Base-by-base conservation (phyloP, 2,888 invertebrate genomes). In the Laothoe populi region DNA sequence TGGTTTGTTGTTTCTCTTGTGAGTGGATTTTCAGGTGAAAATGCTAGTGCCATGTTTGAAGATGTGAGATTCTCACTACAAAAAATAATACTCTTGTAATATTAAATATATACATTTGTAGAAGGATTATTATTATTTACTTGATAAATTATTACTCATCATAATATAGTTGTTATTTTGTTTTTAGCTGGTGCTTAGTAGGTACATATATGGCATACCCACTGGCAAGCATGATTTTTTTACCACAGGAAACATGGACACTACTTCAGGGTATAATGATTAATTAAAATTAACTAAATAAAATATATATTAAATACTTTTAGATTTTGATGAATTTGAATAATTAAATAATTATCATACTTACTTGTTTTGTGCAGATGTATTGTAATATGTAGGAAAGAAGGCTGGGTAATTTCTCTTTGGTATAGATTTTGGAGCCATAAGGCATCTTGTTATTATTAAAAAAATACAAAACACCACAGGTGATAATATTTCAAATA, bases 401-500 rank as follows among this genome's bases (percentile, higher is more conserved):
- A 91, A 92, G 57, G 85, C 75, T 69, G 79, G 71, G 74, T 92
- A 92, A 2, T 72, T 66, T 48, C 76, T 66, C 60, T 81, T 84
- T 60, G 89, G 87, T 70, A 85, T 87, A 53, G 86, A 80, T 69
- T 94, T 94, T 3, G 95, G 95, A 66, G 94, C 93, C 11, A 96
- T 95, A 59, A 96, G 85, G 64, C 94, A 94, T 77, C 97, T 93
- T 73, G 97, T 94, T 21, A 96, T 72, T 60, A 97, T 95, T 72
- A 97, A 84, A 68, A 97, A 91, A 59, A 95, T 78, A 3, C 95
- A 94, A 84, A 96, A 96, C 67, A 96, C 76, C 38, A 95, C 94
- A 57, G 96, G 96, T 57, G 95, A 91, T 35, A 95, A 75, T 64
- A 97, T 93, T 88, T 97, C 97, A 68, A 96, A 89, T 10, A 94